Base-by-base conservation (phyloP, 2,888 invertebrate genomes). In the Sinodicranocentrus sp. region DNA sequence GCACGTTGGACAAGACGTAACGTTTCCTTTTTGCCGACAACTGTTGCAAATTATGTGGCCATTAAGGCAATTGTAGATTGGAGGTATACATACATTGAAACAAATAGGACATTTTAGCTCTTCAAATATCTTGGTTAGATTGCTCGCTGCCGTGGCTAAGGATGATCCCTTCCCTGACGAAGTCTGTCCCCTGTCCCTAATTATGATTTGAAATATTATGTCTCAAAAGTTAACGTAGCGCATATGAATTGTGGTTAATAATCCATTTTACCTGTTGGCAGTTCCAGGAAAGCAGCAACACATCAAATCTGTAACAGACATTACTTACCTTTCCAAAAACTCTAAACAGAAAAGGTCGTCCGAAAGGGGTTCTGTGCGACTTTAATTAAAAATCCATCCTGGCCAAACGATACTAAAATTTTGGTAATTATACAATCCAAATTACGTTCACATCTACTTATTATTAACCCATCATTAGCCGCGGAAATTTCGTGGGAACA, bases 51-150 rank as follows among this genome's bases (percentile, higher is more conserved):
- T 82, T 0, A 88, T 87, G 54, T 88, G 88, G 10, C 88, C 88
- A 67, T 88, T 88, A 15, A 73, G 48, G 59, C 88, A 88, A n/a
- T 86, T 86, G 19, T 85, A 82, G 25, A 88, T 88, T 6, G 87
- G 87, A 21, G 87, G 86, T 8, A 82, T 67, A 26, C 87, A 88
- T 0, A 87, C 84, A 54, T 86, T 87, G 72, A 86, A 86, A 28
- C 88, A 88, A 10, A 88, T 65, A 13, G 88, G 88, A 83, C 88
- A 88, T 61, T 88, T 88, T 19, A 88, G 59, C 72, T 88, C 88
- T 54, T 87, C 87, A 23, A 88, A 86, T 43, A 87, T 82, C 77
- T 76, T 85, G 0, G 79, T 78, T 10, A 88, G 73, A 44, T 84
- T 79, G 13, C 61, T 68, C 0, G 70, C 67, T 15, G 84, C 73